Evolutionary conservation across 2,888 invertebrate species (phyloP), one percentile per base, ranked within the genome.

Genomic region (Hoplodrina blanda): DNA sequence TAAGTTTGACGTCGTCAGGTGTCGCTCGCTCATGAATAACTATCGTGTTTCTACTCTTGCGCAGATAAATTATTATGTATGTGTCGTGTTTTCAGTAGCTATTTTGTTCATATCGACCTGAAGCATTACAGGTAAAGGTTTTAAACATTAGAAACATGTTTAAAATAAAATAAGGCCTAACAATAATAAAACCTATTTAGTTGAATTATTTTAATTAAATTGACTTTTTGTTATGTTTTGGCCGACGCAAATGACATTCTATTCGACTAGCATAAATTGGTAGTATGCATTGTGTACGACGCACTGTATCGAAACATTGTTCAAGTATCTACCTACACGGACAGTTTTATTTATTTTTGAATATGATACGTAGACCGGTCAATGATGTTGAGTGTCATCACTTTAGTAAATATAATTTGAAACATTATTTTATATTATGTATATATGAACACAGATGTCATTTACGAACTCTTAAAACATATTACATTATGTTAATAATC

Each of bases 1-100:
- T 94, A 93, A 93, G 94, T 94, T 93, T 90, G 91, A 88, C 87
- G 91, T 91, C 87, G 90, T 89, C 87, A 88, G 89, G 90, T 89
- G 88, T 87, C 89, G 89, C 88, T 91, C 85, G 87, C 92, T 92
- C 90, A 89, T 91, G 84, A 87, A 89, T 88, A 46, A 46, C 75
- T 75, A 72, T 37, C 69, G 41, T 56, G 54, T 75, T 61, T 67
- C 70, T 73, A n/a, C 49, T 76, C 41, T 70, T 46, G 44, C 25
- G 30, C 41, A 55, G 20, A 50, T 37, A 49, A 41, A 50, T 30
- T n/a, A 46, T 56, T 44, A 59, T 49, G 11, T 30, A 62, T 61
- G 13, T 60, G 60, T 70, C 19, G 60, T 69, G 37, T 65, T 67
- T 71, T 62, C 33, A 62, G 25, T 50, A 55, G 19, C 11, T 11